These are phyloP conservation scores for Rhinichthys klamathensis DNA, from an alignment of 2,113 vertebrate genomes.

Conservation along the genomic window DNA sequence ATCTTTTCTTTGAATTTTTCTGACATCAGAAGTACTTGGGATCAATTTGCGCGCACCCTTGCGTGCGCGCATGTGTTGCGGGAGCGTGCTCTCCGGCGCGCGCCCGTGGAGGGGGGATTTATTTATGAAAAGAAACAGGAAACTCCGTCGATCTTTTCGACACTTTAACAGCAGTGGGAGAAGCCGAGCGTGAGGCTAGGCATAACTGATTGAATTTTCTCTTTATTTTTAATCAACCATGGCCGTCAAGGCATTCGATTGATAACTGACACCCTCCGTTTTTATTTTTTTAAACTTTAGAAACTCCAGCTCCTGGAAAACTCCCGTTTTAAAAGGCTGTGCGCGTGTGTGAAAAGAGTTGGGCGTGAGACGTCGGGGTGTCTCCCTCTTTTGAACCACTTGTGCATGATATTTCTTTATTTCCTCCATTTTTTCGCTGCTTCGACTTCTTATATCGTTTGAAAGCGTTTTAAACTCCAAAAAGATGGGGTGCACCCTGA, in stretches of 20 bases:
- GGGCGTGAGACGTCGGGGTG: conserved; percentile 38
- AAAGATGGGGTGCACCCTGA: conserved; percentile 94
- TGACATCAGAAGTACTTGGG: not conserved
- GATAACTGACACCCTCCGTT: not conserved
- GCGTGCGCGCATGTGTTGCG: not conserved
- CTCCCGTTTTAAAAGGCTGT: not conserved
- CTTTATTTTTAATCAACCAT: not conserved
- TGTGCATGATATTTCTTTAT: conserved; percentile 47
- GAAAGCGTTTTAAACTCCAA: conserved; percentile 33
- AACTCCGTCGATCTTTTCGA: conserved; percentile 41
- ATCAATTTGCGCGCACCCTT: not conserved
- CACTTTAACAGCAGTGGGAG: not conserved
- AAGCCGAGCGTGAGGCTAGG: not conserved
- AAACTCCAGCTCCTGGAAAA: not conserved
- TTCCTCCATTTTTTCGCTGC: conserved; percentile 52
- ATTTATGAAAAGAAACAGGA: conserved; percentile 55
- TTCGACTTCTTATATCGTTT: conserved; percentile 26
- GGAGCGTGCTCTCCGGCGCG: not conserved
- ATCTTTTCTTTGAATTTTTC: not conserved
- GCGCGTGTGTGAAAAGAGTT: conserved; percentile 5
- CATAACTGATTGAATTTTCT: not conserved
- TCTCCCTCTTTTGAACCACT: conserved; percentile 2
- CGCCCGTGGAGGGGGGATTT: conserved; percentile 33
- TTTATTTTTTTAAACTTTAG: not conserved
- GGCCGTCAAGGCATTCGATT: conserved; percentile 14